Percentiles rank a stretch among this genome's conserved stretches.
Evolutionary conservation across 2,797 vertebrate genomes (phyloP).

Genomic region (Parambassis ranga): DNA sequence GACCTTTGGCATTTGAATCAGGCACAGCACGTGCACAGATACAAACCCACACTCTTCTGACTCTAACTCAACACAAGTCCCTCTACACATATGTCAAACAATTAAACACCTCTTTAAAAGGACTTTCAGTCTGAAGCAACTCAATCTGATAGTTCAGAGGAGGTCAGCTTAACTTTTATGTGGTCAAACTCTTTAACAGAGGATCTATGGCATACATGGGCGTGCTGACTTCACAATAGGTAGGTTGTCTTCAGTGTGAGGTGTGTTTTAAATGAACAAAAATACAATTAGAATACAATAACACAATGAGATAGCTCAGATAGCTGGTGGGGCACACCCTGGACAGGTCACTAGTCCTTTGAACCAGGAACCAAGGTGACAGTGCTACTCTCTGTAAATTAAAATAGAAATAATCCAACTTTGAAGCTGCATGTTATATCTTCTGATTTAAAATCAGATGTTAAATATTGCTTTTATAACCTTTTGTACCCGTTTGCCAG

Average conservation of each 20-base stretch:
- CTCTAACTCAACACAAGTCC: background rate
- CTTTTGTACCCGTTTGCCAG: too few species aligned
- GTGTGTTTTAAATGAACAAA: background rate
- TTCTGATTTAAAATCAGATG: too few species aligned
- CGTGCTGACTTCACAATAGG: background rate
- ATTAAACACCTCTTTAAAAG: background rate
- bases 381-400: too few species aligned
- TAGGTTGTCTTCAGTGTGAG: background rate
- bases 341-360: too few species aligned
- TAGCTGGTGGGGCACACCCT: too few species aligned
- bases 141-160: background rate
- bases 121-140: background rate
- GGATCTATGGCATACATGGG: background rate
- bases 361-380: too few species aligned
- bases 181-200: background rate
- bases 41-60: background rate
- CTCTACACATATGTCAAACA: background rate
- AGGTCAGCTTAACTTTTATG: background rate
- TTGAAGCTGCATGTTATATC: too few species aligned
- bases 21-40: constrained; percentile 11
- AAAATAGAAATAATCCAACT: too few species aligned
- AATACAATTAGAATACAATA: too few species aligned
- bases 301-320: too few species aligned
- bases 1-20: constrained; percentile 41
- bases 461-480: too few species aligned